These are phyloP conservation scores for Myzus persicae DNA, from an alignment of 1,140 invertebrate species.

Conservation along the genomic window DNA sequence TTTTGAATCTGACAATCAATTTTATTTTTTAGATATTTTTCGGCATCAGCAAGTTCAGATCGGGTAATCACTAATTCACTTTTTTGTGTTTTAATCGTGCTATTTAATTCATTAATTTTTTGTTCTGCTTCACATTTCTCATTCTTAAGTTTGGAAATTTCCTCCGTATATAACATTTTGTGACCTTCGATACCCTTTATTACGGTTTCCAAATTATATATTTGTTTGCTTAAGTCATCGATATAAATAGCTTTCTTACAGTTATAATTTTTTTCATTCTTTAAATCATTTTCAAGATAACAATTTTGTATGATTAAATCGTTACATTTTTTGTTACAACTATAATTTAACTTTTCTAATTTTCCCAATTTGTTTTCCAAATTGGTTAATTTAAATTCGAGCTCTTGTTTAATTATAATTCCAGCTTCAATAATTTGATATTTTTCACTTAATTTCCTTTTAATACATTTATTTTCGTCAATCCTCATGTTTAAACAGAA, in stretches of 20 bases:
- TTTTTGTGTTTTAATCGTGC: neutral
- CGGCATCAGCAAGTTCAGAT: neutral
- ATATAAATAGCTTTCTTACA: neutral
- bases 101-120: neutral
- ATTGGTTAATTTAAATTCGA: too few relatives aligned
- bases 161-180: neutral
- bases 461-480: too few relatives aligned
- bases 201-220: neutral
- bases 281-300: neutral
- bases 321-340: too few relatives aligned
- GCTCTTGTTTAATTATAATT: too few relatives aligned
- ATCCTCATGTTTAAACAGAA: too few relatives aligned
- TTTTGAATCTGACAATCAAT: neutral
- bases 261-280: neutral
- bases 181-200: neutral
- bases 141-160: neutral
- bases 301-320: neutral
- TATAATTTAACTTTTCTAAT: too few relatives aligned
- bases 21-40: neutral
- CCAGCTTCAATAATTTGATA: too few relatives aligned
- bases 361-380: too few relatives aligned
- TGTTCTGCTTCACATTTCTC: neutral
- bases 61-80: neutral
- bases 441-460: too few relatives aligned
- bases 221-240: neutral